A percentile compares a stretch with the other conserved stretches of the same genome.
Conservation (phyloP, 2,797 vertebrate species). For the Xenentodon cancila region DNA sequence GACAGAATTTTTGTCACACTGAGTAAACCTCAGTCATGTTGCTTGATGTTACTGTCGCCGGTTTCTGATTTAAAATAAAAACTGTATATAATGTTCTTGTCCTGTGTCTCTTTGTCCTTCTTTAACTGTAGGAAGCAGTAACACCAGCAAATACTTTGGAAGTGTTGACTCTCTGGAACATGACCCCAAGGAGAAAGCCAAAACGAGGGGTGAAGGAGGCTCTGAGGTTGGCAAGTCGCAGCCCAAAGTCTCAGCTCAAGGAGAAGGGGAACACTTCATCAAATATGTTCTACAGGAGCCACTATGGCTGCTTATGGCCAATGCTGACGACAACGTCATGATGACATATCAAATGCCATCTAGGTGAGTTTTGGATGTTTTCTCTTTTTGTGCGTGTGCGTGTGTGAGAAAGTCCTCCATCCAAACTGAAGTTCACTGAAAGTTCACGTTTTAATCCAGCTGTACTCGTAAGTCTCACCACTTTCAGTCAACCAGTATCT, state of each 20-base stretch:
- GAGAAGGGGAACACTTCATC: slow-evolving; percentile 79
- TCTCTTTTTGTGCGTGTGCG: no score
- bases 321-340: slow-evolving; percentile 88
- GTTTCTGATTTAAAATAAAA: no score
- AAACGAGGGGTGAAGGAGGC: slow-evolving; percentile 34
- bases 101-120: neutral
- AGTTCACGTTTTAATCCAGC: no score
- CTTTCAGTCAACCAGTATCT: no score
- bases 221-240: slow-evolving; percentile 50
- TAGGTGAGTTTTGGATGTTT: slow-evolving; percentile 77
- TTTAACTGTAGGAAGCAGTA: slow-evolving; percentile 86
- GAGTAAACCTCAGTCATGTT: no score
- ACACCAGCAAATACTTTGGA: slow-evolving; percentile 93
- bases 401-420: no score
- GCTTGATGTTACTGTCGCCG: no score
- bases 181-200: slow-evolving; percentile 75
- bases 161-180: slow-evolving; percentile 91
- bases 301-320: slow-evolving; percentile 90
- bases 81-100: no score
- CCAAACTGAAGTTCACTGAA: no score
- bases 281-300: slow-evolving; percentile 90
- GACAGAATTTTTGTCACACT: neutral
- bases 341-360: slow-evolving; percentile 94
- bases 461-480: no score
- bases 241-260: slow-evolving; percentile 46